phyloP scores from a whole-genome alignment of 2,797 vertebrate species.

The Pelodytes ibericus region DNA sequence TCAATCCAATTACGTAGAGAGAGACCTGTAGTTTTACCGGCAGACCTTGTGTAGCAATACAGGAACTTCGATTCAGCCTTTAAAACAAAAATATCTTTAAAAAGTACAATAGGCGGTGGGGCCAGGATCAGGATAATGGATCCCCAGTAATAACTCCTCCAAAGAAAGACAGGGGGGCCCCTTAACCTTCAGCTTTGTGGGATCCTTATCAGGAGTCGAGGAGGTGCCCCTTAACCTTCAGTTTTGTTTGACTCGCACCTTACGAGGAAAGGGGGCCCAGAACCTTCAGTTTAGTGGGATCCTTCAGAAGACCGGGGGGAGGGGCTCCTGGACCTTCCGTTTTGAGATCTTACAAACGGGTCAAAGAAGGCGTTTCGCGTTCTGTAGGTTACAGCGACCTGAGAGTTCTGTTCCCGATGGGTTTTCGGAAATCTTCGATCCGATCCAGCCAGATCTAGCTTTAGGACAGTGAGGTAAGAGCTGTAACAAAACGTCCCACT shows the following conservation, averaged over 20 bases:
- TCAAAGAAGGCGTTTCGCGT: not conserved
- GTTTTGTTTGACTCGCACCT: not conserved
- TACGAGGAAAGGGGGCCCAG: slow-evolving; percentile 6
- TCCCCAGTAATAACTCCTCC: too few relatives aligned
- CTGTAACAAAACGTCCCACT: slow-evolving; percentile 53
- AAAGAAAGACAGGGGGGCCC: too few relatives aligned
- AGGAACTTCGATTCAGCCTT: too few relatives aligned
- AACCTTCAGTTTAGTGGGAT: not conserved
- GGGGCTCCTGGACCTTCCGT: not conserved
- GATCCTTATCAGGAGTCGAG: not conserved
- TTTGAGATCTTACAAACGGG: not conserved
- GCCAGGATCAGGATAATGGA: not conserved
- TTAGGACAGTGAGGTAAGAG: slow-evolving; percentile 73
- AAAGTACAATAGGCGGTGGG: not conserved
- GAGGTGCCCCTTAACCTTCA: not conserved
- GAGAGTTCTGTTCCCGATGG: not conserved
- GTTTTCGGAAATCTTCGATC: not conserved
- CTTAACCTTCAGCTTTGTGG: too few relatives aligned
- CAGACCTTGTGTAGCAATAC: too few relatives aligned
- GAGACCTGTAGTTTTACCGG: not conserved
- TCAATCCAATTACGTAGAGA: not conserved
- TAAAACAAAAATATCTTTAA: too few relatives aligned
- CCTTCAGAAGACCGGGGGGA: not conserved
- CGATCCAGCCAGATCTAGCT: not conserved
- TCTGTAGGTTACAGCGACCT: not conserved